Evolutionary conservation across 1,140 invertebrate genomes (phyloP), one percentile per base, ranked within the genome.

Genomic region (Brachionus calyciflorus): DNA sequence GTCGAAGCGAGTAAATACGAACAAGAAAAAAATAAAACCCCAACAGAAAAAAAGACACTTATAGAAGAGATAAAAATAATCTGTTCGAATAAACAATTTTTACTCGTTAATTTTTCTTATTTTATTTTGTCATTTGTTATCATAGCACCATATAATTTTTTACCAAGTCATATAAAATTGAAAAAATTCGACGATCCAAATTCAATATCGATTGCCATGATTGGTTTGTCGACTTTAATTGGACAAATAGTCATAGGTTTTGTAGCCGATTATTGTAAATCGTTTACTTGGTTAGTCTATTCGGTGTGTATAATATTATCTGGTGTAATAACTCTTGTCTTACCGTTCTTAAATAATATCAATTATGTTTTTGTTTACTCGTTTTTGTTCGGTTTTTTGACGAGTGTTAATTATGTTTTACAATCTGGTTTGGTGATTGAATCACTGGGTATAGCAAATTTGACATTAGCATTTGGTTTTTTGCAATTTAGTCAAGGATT

Each of bases 61-160:
- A 17, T 41, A 14, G 37, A 76, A 63, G 51, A 63, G 9, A 53
- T 63, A 12, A 28, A 17, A 57, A 28, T 46, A 14, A 49, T 57
- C 10, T 37, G 4, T 7, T 37, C 14, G 9, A 76, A 76, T 41
- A 55, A 49, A 3, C 87, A 95, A 78, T 98, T 97, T 82, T 87
- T 98, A 70, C 84, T 97, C 63, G 97, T 97, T 84, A 90, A 90
- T 21, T 76, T 93, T 33, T 96, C 93, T 26, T 98, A 98, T 84
- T 95, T 98, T 82, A 90, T 93, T 80, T 91, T 82, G 91, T 98
- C 79, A 94, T 95, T 46, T 98, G 96, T 87, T 93, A 96, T 84
- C 90, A 96, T 81, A 94, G 94, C 19, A 83, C 69, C 92, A 94
- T 86, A 88, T 96, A 78, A 93, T 91, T 84, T 88, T 83, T 83